Evolutionary conservation across 2,888 invertebrate species (phyloP).

Genomic region (Muscina levida): DNA sequence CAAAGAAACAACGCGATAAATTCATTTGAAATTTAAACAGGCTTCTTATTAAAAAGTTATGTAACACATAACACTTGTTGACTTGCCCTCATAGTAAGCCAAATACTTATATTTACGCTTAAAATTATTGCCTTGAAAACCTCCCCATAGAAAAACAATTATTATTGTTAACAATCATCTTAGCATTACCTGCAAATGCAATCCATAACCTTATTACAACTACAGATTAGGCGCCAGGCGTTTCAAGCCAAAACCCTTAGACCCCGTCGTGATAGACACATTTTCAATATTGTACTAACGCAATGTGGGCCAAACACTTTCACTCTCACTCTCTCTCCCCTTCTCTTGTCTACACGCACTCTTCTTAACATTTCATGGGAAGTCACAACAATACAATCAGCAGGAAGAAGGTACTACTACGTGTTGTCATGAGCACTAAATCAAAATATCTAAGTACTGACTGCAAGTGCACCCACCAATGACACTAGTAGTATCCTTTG

Average conservation of each 20-base stretch:
- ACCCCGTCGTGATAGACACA: constrained; percentile 29
- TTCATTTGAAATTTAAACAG: too few species aligned
- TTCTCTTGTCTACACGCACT: not conserved
- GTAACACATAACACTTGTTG: too few species aligned
- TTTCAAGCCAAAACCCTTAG: constrained; percentile 19
- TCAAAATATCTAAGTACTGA: constrained; percentile 1
- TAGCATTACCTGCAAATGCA: too few species aligned
- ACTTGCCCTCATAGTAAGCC: too few species aligned
- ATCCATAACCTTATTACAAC: too few species aligned
- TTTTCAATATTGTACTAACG: not conserved
- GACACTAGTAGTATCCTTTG: not conserved
- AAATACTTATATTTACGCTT: too few species aligned
- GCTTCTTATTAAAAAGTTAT: too few species aligned
- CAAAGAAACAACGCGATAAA: too few species aligned
- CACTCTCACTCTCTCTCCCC: constrained; percentile 50
- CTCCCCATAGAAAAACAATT: too few species aligned
- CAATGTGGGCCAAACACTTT: constrained; percentile 48
- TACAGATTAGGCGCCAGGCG: constrained; percentile 51
- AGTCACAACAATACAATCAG: not conserved
- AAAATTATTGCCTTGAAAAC: too few species aligned
- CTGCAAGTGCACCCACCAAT: constrained; percentile 14
- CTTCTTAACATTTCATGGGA: not conserved
- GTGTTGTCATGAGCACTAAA: constrained; percentile 15
- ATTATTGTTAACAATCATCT: too few species aligned
- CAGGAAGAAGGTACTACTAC: not conserved